Evolutionary conservation across 1,140 invertebrate genomes (phyloP), one percentile per base, ranked within the genome.

Genomic region (Lanistes nyassanus): DNA sequence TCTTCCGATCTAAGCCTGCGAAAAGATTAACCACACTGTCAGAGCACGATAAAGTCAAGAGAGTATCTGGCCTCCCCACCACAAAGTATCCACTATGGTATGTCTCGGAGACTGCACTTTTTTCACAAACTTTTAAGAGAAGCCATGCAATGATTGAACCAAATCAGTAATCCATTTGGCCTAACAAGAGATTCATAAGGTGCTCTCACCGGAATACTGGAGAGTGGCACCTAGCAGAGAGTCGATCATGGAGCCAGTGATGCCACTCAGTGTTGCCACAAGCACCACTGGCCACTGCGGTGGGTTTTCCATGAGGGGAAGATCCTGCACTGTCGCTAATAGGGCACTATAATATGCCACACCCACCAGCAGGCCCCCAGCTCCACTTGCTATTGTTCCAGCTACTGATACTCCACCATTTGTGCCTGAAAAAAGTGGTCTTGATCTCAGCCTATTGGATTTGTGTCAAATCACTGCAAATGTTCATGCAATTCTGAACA

Each of bases 251-350:
- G 95, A 96, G 5, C 96, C 96, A 51, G 95, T 81, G 6, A 97
- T 89, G 11, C 96, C 96, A 64, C 92, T 93, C 53, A 94, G 79
- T 7, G 91, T 92, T 16, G 93, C 95, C 76, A 93, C 89, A 3
- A 94, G 23, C 62, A 97, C 91, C 4, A 97, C 88, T 1, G 95
- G 95, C 94, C 94, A 96, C 83, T 97, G 95, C 11, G 93, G 91
- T 36, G 94, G 93, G 76, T 92, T 92, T 64, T 91, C 87, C 36
- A 90, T 82, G 60, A 95, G 87, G 73, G 92, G 80, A 21, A 89
- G 88, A 7, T 88, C 86, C 81, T 94, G 93, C 5, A 93, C 89
- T 31, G 91, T 92, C 66, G 94, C 92, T 11, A 93, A 84, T 34
- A 95, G 83, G 3, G 92, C 90, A 21, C 94, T 76, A 87, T 95